A percentile compares a stretch with the other conserved stretches of the same genome.
phyloP scores from a whole-genome alignment of 2,888 invertebrate species.

The Teleiodes luculella region DNA sequence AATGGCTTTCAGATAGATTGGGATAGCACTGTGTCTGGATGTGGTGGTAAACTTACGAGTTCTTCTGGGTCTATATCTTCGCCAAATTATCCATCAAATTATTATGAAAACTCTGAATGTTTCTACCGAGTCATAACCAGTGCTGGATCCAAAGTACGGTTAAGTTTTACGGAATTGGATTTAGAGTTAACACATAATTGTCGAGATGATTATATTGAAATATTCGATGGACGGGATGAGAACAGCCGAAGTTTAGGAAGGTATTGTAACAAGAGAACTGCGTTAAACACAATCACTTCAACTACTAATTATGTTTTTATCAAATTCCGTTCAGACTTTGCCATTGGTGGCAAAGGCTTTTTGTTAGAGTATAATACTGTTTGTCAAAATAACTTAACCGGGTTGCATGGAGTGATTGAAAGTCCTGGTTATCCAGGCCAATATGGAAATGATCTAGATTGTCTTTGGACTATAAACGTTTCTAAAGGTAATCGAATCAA shows the following conservation, averaged over 20 bases:
- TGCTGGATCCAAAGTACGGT: slow-evolving; percentile 83
- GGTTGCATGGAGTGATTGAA: slow-evolving; percentile 88
- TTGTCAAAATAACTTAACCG: slow-evolving; percentile 82
- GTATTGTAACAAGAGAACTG: slow-evolving; percentile 76
- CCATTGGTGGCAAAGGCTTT: slow-evolving; percentile 85
- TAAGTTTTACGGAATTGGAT: slow-evolving; percentile 85
- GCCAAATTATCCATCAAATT: slow-evolving; percentile 90
- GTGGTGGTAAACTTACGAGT: slow-evolving; percentile 87
- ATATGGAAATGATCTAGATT: slow-evolving; percentile 81
- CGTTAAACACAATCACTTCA: slow-evolving; percentile 73
- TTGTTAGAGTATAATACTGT: slow-evolving; percentile 85
- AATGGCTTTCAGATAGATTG: slow-evolving; percentile 83
- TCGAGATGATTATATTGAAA: slow-evolving; percentile 81
- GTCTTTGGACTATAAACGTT: slow-evolving; percentile 87
- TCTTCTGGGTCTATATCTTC: slow-evolving; percentile 87
- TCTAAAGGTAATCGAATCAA: slow-evolving; percentile 88
- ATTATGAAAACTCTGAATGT: slow-evolving; percentile 85
- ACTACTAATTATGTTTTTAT: slow-evolving; percentile 82
- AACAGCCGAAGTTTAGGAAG: slow-evolving; percentile 77
- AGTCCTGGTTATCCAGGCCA: slow-evolving; percentile 89
- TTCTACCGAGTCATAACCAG: slow-evolving; percentile 87
- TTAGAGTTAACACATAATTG: slow-evolving; percentile 81
- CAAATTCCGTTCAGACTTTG: slow-evolving; percentile 85
- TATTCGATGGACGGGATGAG: slow-evolving; percentile 82
- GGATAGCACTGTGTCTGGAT: slow-evolving; percentile 79